phyloP scores from a whole-genome alignment of 1,140 invertebrate genomes.

The Drosophila pachea region DNA sequence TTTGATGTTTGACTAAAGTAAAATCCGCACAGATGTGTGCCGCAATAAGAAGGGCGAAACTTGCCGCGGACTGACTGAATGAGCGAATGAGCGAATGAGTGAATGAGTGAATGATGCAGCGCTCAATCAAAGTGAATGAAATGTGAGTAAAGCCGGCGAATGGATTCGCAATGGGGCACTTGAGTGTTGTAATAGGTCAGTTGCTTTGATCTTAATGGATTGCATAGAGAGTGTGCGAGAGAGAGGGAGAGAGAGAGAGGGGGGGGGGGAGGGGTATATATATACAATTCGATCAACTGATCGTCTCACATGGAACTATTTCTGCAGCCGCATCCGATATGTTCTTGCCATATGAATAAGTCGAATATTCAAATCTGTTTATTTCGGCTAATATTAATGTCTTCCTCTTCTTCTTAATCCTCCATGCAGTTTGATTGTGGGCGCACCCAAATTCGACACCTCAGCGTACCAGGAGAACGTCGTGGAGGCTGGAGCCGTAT shows the following conservation, averaged over 20 bases:
- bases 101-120: slow-evolving; percentile 21
- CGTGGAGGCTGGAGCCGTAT: slow-evolving; percentile 86
- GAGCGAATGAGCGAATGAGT: background rate
- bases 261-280: too few relatives aligned
- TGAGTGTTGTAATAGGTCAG: slow-evolving; percentile 21
- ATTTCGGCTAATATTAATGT: slow-evolving; percentile 2
- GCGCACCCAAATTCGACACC: slow-evolving; percentile 88
- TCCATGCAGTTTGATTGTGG: slow-evolving; percentile 86
- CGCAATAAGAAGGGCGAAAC: slow-evolving; percentile 15
- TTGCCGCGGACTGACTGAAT: background rate
- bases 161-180: slow-evolving; percentile 26
- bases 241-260: too few relatives aligned
- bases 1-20: slow-evolving; percentile 66
- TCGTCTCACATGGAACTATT: too few relatives aligned
- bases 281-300: too few relatives aligned
- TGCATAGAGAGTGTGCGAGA: too few relatives aligned
- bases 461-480: slow-evolving; percentile 81
- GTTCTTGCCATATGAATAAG: too few relatives aligned
- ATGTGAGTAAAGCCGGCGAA: slow-evolving; percentile 20
- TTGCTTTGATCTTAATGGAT: slow-evolving; percentile 29
- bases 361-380: too few relatives aligned
- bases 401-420: slow-evolving; percentile 40
- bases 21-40: slow-evolving; percentile 67
- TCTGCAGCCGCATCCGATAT: too few relatives aligned
- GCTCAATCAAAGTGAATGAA: slow-evolving; percentile 34